Evolutionary conservation across 2,113 vertebrate species (phyloP), one percentile per base, ranked within the genome.

Genomic region (Chaetorhynchus papuensis): DNA sequence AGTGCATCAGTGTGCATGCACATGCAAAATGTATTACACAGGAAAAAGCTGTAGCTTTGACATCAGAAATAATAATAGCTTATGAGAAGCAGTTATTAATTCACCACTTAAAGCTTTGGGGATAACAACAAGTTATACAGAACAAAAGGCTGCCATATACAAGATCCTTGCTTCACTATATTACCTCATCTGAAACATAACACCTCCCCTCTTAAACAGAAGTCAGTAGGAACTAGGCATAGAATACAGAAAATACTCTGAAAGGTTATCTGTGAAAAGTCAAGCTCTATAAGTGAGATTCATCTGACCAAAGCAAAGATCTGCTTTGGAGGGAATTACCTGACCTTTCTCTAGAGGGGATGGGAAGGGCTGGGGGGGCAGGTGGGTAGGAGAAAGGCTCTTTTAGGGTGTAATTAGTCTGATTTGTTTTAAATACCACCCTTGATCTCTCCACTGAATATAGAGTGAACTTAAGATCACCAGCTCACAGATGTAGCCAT

Each of bases 31-130:
- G 15, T 6, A 47, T 22, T 23, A 76, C 18, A 81, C 45, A 74
- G 27, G 37, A 92, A 76, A 83, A 88, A 77, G 39, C 26, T 77
- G 70, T 24, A 65, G 49, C 71, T 93, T 90, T 66, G 79, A 86
- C 59, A 50, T 74, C 42, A 77, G 68, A 85, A 91, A 83, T 74
- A 93, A 76, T 59, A 85, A 72, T 6, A 70, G 35, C 63, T 88
- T 86, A 72, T 70, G 68, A 70, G 94, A 86, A 79, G 26, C 30
- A 92, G 37, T 19, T 88, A 69, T 82, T 72, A 87, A 85, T 79
- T 83, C 18, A 64, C 24, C 27, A n/a, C 24, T 76, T 84, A 41
- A 56, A 84, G 44, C 52, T 93, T 30, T 42, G 15, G 23, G 53
- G 59, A 77, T 76, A 76, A 87, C 81, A 42, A 59, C 52, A 89